Conservation (phyloP, 2,113 vertebrate species). For the Propithecus coquereli region DNA sequence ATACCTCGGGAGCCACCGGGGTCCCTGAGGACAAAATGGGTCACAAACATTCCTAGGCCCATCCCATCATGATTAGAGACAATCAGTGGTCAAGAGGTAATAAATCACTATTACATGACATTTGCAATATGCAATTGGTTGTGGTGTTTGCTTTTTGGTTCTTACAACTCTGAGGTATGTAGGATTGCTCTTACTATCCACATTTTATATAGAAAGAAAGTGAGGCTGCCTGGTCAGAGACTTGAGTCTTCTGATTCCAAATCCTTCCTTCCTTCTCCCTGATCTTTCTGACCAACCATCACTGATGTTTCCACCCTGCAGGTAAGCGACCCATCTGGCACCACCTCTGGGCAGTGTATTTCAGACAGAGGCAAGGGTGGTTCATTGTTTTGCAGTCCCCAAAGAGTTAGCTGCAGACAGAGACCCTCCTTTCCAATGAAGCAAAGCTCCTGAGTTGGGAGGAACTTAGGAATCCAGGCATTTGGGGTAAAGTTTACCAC, state of each 20-base stretch:
- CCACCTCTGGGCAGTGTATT: neutral
- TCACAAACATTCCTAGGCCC: neutral
- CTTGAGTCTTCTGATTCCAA: neutral
- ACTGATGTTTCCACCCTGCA: neutral
- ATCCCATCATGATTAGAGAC: neutral
- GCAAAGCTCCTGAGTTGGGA: neutral
- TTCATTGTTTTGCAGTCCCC: neutral
- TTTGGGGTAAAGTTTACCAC: neutral
- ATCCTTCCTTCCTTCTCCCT: neutral
- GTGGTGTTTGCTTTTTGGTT: neutral
- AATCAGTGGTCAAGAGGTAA: neutral
- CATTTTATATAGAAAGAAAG: neutral
- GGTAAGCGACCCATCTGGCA: neutral
- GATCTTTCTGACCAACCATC: neutral
- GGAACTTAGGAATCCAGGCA: neutral
- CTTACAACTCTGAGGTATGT: neutral
- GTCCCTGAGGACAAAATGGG: neutral
- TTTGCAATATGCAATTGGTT: fast-evolving
- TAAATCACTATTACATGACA: neutral
- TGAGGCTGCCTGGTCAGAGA: neutral
- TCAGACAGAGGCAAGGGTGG: neutral
- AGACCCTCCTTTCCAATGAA: neutral
- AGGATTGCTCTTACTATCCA: neutral
- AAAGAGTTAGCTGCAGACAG: neutral
- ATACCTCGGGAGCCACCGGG: neutral